These are phyloP conservation scores for Drosophila seclusa DNA, from an alignment of 2,888 invertebrate genomes.

Conservation along the genomic window DNA sequence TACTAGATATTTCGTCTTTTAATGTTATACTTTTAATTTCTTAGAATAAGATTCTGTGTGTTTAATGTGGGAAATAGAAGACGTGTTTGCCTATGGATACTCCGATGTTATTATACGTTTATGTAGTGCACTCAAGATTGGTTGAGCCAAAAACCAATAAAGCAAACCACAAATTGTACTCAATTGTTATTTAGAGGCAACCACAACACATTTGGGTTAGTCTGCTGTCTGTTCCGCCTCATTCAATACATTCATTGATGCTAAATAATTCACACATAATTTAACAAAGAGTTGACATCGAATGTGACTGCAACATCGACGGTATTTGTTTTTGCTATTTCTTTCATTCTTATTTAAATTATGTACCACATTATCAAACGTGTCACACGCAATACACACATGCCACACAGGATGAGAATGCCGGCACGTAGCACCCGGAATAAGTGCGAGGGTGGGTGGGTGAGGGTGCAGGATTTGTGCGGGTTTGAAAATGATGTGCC, in stretches of 20 bases:
- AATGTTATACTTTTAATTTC: neutral
- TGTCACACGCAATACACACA: slow-evolving; percentile 46
- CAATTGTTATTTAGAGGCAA: slow-evolving; percentile 31
- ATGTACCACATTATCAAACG: slow-evolving; percentile 70
- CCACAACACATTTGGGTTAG: slow-evolving; percentile 39
- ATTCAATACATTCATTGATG: slow-evolving; percentile 47
- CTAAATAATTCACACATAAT: slow-evolving; percentile 74
- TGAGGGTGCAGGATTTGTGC: neutral
- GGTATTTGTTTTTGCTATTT: slow-evolving; percentile 45
- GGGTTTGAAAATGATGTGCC: slow-evolving; percentile 5
- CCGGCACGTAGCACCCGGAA: slow-evolving; percentile 39
- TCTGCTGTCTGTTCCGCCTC: slow-evolving; percentile 29
- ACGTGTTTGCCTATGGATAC: neutral
- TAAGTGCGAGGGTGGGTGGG: neutral
- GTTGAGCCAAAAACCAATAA: slow-evolving; percentile 1
- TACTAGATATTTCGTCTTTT: no score
- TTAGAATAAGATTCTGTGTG: neutral
- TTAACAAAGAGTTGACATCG: slow-evolving; percentile 66
- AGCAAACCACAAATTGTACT: slow-evolving; percentile 40
- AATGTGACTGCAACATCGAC: slow-evolving; percentile 22
- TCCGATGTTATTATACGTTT: neutral
- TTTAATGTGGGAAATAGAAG: neutral
- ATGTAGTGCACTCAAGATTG: neutral
- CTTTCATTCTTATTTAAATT: slow-evolving; percentile 57
- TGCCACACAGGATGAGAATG: slow-evolving; percentile 13